Base-by-base conservation (phyloP, 2,888 invertebrate genomes). In the Rhogogaster chlorosoma region DNA sequence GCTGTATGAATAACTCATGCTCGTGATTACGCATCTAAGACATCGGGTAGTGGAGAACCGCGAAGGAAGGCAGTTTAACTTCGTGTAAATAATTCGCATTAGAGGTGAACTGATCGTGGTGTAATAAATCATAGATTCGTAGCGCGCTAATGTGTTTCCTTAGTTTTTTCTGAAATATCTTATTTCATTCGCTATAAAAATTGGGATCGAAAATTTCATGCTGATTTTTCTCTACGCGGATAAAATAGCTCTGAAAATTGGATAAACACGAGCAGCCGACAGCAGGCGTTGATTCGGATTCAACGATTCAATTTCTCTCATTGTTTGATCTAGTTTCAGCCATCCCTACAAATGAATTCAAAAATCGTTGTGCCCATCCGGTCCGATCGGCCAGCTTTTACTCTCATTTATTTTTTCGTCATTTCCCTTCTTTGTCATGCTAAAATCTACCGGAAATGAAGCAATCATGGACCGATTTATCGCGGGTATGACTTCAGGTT, bases 351-450 rank as follows among this genome's bases (percentile, higher is more conserved):
- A 49, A 6, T 22, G 36, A 36, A 38, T 22, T 29, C 36, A 57
- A 80, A 80, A 80, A 61, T 80, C 80, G 80, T 22, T 80, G 57
- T 29, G 61, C 80, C 80, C 80, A 80, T 80, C 80, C 80, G 80
- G 38, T 38, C 12, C 77, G 49, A 77, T 77, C 53, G 9, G n/a
- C 53, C 18, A 18, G 38, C 80, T 61, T 61, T 38, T 61, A 57
- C 57, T 61, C 38, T 57, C 38, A n/a, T 12, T 32, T 7, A 12
- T 7, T 77, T 49, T 75, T 12, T 45, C 18, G 6, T 45, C 7
- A 70, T 70, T 67, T 61, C 61, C 18, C 18, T 10, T 36, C 38
- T 38, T 80, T 80, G 80, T 80, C 61, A 61, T 57, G 80, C 2
- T 61, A 80, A 80, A 38, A 29, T 67, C 6, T 29, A 61, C 57